phyloP scores from a whole-genome alignment of 2,888 invertebrate species.

The Capitulum mitella region DNA sequence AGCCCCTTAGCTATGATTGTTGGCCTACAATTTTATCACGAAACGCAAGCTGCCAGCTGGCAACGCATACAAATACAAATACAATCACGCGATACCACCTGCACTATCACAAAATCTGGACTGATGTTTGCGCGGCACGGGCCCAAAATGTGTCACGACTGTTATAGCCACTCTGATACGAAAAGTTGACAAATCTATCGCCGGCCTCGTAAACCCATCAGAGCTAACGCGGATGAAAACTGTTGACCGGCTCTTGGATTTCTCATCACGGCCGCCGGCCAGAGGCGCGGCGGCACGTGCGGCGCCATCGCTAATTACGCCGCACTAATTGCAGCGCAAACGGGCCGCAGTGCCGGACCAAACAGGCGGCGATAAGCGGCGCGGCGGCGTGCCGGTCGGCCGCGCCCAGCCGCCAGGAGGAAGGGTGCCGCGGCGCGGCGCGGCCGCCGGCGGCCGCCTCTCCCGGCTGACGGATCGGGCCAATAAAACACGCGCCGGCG shows the following conservation, averaged over 20 bases:
- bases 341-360: not conserved
- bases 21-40: no score
- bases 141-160: no score
- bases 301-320: not conserved
- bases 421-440: not conserved
- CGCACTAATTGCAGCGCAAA: not conserved
- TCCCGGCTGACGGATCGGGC: not conserved
- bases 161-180: not conserved
- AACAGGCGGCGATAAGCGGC: not conserved
- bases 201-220: not conserved
- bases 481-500: slow-evolving; percentile 18
- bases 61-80: no score
- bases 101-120: no score
- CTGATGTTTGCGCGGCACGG: no score
- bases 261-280: not conserved
- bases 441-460: not conserved
- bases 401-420: not conserved
- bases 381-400: not conserved
- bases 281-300: not conserved
- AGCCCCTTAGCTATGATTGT: no score
- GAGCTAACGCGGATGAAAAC: no score
- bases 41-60: no score
- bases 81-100: no score
- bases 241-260: not conserved
- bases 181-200: not conserved